phyloP scores from a whole-genome alignment of 2,888 invertebrate species.

The Spodoptera picta region DNA sequence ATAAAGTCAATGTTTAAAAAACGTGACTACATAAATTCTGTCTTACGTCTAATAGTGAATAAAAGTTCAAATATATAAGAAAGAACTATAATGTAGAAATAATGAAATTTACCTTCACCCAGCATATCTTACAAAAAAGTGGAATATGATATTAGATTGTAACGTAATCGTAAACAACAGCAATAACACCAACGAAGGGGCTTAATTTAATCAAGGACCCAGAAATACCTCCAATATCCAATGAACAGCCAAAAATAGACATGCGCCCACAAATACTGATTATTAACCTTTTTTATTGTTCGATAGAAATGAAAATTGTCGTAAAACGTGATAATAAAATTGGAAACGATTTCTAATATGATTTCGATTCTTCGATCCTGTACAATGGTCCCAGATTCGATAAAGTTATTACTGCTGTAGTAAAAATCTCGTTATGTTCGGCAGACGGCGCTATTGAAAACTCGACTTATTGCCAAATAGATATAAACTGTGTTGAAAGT shows the following conservation, averaged over 20 bases:
- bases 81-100: neutral
- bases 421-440: constrained; percentile 72
- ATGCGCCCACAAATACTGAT: constrained; percentile 28
- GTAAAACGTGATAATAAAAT: constrained; percentile 65
- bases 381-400: constrained; percentile 62
- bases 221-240: constrained; percentile 23
- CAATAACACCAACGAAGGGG: constrained; percentile 11
- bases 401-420: constrained; percentile 70
- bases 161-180: constrained; percentile 6
- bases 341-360: constrained; percentile 58
- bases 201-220: constrained; percentile 23
- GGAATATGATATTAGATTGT: too few relatives aligned
- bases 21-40: too few relatives aligned
- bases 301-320: constrained; percentile 49
- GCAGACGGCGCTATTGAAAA: constrained; percentile 70
- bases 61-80: too few relatives aligned
- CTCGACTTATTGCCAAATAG: constrained; percentile 70
- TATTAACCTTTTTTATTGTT: constrained; percentile 41
- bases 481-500: constrained; percentile 66
- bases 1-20: too few relatives aligned
- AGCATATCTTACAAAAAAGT: too few relatives aligned
- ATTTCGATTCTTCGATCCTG: constrained; percentile 56
- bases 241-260: constrained; percentile 26
- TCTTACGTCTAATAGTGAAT: too few relatives aligned
- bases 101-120: neutral